phyloP scores from a whole-genome alignment of 2,797 vertebrate species.

The Pseudomugil tenellus region DNA sequence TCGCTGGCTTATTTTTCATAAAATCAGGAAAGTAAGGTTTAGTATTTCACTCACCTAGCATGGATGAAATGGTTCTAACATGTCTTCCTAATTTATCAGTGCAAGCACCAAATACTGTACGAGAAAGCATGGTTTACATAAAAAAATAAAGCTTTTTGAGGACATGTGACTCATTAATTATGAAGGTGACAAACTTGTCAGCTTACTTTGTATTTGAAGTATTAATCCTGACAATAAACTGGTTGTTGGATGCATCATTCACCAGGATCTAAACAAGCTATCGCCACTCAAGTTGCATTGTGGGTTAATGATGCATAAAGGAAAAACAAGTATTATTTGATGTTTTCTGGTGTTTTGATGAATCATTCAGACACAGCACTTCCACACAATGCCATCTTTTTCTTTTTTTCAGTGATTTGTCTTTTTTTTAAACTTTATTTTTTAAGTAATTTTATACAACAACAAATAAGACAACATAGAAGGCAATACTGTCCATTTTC shows the following conservation, averaged over 20 bases:
- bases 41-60: not conserved
- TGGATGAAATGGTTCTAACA: not conserved
- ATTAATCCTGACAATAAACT: not conserved
- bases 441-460: no score
- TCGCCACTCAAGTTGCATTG: not conserved
- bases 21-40: constrained; percentile 28
- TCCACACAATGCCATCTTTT: no score
- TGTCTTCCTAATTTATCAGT: not conserved
- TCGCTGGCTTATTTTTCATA: not conserved
- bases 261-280: not conserved
- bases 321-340: not conserved
- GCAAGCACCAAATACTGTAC: not conserved
- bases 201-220: not conserved
- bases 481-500: no score
- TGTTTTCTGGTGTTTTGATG: no score
- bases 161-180: not conserved
- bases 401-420: no score
- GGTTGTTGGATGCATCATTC: not conserved
- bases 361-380: no score
- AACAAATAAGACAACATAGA: no score
- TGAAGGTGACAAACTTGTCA: not conserved
- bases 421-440: no score
- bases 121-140: not conserved
- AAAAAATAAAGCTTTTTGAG: not conserved
- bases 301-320: not conserved